Evolutionary conservation across 2,888 invertebrate species (phyloP).

Genomic region (Capitulum mitella): DNA sequence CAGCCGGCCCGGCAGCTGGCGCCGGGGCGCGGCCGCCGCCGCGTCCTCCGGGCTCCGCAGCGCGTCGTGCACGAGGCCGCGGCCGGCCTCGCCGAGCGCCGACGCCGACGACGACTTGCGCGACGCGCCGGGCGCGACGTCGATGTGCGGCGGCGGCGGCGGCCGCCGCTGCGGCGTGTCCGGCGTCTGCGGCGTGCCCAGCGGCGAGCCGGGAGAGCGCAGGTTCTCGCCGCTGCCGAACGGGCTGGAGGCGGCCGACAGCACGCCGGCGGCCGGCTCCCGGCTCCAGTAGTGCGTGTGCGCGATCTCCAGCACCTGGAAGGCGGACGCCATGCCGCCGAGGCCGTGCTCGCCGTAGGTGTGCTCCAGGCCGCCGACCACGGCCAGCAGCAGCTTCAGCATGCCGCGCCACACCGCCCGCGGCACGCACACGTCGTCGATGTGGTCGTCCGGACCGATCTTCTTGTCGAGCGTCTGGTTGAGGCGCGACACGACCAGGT

Average conservation of each 20-base stretch:
- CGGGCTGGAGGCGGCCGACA: conserved; percentile 55
- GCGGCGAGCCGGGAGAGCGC: conserved; percentile 39
- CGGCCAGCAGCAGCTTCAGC: conserved; percentile 81
- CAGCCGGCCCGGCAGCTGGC: conserved; percentile 76
- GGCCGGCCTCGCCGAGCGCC: conserved; percentile 7
- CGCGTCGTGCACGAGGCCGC: not conserved
- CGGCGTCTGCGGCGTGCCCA: conserved; percentile 43
- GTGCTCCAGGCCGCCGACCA: conserved; percentile 81
- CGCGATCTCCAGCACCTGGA: conserved; percentile 93
- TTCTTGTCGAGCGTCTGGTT: conserved; percentile 88
- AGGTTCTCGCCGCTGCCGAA: conserved; percentile 61
- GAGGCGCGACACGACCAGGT: conserved; percentile 87
- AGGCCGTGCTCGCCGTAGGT: conserved; percentile 88
- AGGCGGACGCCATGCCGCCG: conserved; percentile 90
- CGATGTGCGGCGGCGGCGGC: not conserved
- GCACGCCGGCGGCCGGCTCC: conserved; percentile 46
- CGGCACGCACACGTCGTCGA: conserved; percentile 92
- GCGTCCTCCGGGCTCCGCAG: conserved; percentile 44
- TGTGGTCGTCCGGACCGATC: conserved; percentile 89
- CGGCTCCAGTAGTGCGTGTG: conserved; percentile 98
- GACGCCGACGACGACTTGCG: conserved; percentile 5
- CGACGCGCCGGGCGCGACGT: not conserved
- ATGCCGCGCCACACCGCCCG: conserved; percentile 94
- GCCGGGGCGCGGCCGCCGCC: conserved; percentile 48
- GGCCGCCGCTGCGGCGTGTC: conserved; percentile 43